Percentiles rank a stretch among this genome's conserved stretches.
Evolutionary conservation across 2,888 invertebrate species (phyloP).

Genomic region (Lottia scabra): DNA sequence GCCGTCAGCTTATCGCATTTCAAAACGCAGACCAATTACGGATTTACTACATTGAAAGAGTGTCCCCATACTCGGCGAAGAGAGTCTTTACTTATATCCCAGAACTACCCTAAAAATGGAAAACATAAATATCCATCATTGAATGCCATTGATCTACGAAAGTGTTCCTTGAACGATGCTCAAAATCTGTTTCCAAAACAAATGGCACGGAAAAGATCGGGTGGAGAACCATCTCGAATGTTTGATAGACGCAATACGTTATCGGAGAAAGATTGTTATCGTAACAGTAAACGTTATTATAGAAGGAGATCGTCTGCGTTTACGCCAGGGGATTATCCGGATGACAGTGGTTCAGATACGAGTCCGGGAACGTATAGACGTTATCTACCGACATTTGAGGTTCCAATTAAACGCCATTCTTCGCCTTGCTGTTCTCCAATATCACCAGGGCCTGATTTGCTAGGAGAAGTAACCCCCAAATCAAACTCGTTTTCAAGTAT

Average conservation of each 20-base stretch:
- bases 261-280: constrained; percentile 2
- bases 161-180: not conserved
- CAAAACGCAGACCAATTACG: constrained; percentile 46
- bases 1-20: constrained; percentile 55
- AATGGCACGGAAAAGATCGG: not conserved
- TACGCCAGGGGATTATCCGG: not conserved
- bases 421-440: constrained; percentile 39
- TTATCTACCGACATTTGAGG: constrained; percentile 22
- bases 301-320: not conserved
- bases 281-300: not conserved
- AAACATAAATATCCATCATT: not conserved
- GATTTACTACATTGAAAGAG: constrained; percentile 55
- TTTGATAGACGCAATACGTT: not conserved
- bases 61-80: constrained; percentile 56
- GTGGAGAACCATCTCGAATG: not conserved
- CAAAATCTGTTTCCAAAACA: not conserved
- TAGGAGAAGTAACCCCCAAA: constrained; percentile 21
- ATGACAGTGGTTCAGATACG: constrained; percentile 5
- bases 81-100: constrained; percentile 54
- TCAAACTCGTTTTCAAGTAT: constrained; percentile 21
- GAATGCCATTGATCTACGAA: not conserved
- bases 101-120: constrained; percentile 21
- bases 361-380: constrained; percentile 2
- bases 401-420: constrained; percentile 46
- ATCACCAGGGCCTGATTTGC: constrained; percentile 14